Conservation (phyloP, 1,140 invertebrate species). For the Harpegnathos saltator region DNA sequence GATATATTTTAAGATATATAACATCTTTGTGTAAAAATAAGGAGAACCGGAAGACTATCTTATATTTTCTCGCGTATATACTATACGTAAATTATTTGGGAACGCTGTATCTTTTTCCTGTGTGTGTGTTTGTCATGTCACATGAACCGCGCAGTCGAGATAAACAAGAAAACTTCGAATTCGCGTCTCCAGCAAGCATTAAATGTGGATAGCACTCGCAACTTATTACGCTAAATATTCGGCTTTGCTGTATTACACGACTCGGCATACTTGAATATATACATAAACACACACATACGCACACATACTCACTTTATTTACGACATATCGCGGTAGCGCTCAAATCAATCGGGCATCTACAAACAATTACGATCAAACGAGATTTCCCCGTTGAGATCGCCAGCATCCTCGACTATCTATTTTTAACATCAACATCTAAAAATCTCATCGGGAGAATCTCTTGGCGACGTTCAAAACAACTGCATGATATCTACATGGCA, state of each 20-base stretch:
- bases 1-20: slow-evolving; percentile 50
- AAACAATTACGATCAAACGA: not conserved
- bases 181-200: slow-evolving; percentile 36
- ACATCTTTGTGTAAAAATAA: slow-evolving; percentile 62
- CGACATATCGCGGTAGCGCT: slow-evolving; percentile 55
- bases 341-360: slow-evolving; percentile 13
- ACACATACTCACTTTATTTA: slow-evolving; percentile 4
- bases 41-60: slow-evolving; percentile 59
- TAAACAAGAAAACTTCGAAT: slow-evolving; percentile 15
- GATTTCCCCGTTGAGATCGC: slow-evolving; percentile 61
- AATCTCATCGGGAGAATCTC: slow-evolving; percentile 12
- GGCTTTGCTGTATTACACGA: slow-evolving; percentile 79
- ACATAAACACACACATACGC: not conserved
- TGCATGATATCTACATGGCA: slow-evolving; percentile 58
- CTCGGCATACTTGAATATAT: slow-evolving; percentile 67
- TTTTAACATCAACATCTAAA: slow-evolving; percentile 48
- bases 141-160: slow-evolving; percentile 67
- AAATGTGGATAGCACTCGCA: slow-evolving; percentile 70
- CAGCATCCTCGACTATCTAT: slow-evolving; percentile 77
- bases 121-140: slow-evolving; percentile 81
- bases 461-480: not conserved
- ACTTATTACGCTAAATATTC: slow-evolving; percentile 74
- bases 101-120: slow-evolving; percentile 78
- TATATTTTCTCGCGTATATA: slow-evolving; percentile 68
- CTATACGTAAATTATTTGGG: slow-evolving; percentile 77